Evolutionary conservation across 2,888 invertebrate species (phyloP).

Genomic region (Orchesellides sinensis): DNA sequence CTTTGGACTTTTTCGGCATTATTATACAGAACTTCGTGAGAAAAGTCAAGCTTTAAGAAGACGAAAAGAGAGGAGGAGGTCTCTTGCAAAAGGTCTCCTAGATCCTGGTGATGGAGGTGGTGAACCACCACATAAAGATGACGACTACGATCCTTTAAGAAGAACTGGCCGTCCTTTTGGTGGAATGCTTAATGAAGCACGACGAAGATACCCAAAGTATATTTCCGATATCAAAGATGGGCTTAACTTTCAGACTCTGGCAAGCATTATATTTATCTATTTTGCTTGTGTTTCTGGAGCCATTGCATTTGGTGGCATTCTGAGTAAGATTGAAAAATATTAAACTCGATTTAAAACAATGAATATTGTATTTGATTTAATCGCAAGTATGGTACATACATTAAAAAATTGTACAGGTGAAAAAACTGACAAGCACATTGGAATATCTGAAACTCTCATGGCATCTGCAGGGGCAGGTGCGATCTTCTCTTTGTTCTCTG

Average conservation of each 20-base stretch:
- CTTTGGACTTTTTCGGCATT: constrained; percentile 23
- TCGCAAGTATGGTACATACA: too few species aligned
- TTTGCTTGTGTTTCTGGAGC: constrained; percentile 80
- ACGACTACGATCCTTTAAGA: constrained; percentile 73
- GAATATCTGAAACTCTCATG: constrained; percentile 80
- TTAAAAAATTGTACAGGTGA: constrained; percentile 76
- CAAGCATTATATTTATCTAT: constrained; percentile 80
- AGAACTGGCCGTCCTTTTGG: constrained; percentile 78
- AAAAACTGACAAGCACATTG: constrained; percentile 79
- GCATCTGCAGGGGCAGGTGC: constrained; percentile 77
- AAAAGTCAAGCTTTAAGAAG: constrained; percentile 68
- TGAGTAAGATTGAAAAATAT: constrained; percentile 77
- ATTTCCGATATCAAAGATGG: constrained; percentile 78
- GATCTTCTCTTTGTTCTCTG: constrained; percentile 78
- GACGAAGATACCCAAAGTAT: constrained; percentile 77
- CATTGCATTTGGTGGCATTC: constrained; percentile 80
- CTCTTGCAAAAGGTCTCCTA: constrained; percentile 43
- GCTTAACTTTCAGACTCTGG: constrained; percentile 78
- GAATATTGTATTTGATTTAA: too few species aligned
- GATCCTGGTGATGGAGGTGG: constrained; percentile 39
- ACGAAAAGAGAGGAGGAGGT: constrained; percentile 65
- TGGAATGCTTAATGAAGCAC: constrained; percentile 78
- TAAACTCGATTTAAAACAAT: too few species aligned
- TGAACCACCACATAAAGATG: constrained; percentile 16
- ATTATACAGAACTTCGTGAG: constrained; percentile 68